Evolutionary conservation across 2,797 vertebrate species (phyloP).

Genomic region (Sebastes vulpes): DNA sequence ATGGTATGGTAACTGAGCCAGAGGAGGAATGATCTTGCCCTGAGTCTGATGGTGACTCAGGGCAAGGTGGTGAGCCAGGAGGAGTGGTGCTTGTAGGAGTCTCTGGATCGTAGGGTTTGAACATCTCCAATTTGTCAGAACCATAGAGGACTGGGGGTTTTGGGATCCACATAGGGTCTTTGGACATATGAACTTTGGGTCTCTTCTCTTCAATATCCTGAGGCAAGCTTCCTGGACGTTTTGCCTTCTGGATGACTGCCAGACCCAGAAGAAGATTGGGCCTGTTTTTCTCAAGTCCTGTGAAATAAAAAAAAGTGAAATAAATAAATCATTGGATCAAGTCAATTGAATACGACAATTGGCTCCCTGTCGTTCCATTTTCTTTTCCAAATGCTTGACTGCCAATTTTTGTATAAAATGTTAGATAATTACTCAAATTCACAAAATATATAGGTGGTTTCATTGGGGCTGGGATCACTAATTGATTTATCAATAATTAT

Average conservation of each 20-base stretch:
- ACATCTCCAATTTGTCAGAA: slow-evolving; percentile 86
- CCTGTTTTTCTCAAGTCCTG: slow-evolving; percentile 93
- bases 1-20: slow-evolving; percentile 75
- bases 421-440: background rate
- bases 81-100: slow-evolving; percentile 79
- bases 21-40: slow-evolving; percentile 62
- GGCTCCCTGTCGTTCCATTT: background rate
- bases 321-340: background rate
- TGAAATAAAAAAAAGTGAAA: slow-evolving; percentile 14
- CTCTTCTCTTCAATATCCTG: slow-evolving; percentile 91
- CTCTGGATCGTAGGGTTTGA: slow-evolving; percentile 85
- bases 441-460: background rate
- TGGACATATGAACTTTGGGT: slow-evolving; percentile 79
- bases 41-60: slow-evolving; percentile 79
- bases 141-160: slow-evolving; percentile 71
- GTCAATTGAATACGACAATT: background rate
- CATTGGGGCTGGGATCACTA: background rate
- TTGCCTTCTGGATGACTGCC: slow-evolving; percentile 93
- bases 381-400: background rate
- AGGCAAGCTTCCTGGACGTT: slow-evolving; percentile 81
- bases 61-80: slow-evolving; percentile 85
- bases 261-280: slow-evolving; percentile 96
- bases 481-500: background rate
- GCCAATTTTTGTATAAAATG: background rate
- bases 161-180: slow-evolving; percentile 84